Base-by-base conservation (phyloP, 2,113 vertebrate species). In the Lophotis ruficrista region DNA sequence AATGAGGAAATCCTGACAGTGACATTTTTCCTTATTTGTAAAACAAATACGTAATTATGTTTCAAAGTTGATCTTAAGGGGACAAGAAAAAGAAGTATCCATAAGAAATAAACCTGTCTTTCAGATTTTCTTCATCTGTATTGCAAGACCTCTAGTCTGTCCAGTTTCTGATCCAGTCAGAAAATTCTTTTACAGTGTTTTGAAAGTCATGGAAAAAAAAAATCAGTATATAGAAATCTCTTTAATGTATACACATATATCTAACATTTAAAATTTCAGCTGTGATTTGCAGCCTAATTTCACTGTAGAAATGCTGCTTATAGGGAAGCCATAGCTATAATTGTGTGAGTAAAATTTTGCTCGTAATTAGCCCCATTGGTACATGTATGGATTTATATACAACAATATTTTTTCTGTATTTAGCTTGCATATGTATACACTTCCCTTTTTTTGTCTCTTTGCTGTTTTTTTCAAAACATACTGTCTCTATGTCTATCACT, bases 381-480 rank as follows among this genome's bases (percentile, higher is more conserved):
- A 24, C 33, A 33, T 14, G 4, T 12, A 17, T 38, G 30, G 10
- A 11, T 64, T 91, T 65, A 79, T 30, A 58, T 10, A 9, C 18
- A 80, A 43, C 0, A 45, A 9, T 18, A 6, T 6, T 35, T 61
- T 77, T 82, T 72, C 60, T 60, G 33, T 43, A 17, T 80, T 93
- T 71, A 78, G 3, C 7, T 71, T 60, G 14, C 7, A n/a, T n/a
- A 47, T 0, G 1, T 22, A 16, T 7, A 68, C 0, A 0, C 5
- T 50, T 62, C 16, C 3, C 0, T 53, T 47, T 64, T 66, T 62
- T 50, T 38, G 2, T 10, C 38, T 57, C 10, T 56, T 60, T 65
- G 9, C 4, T 81, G 8, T n/a, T 64, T 84, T 50, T 64, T 72
- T 53, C 20, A 23, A 33, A 50, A 79, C 51, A 7, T 75, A 12